These are phyloP conservation scores for Stenodera caucasica DNA, from an alignment of 2,888 invertebrate species.

Conservation along the genomic window DNA sequence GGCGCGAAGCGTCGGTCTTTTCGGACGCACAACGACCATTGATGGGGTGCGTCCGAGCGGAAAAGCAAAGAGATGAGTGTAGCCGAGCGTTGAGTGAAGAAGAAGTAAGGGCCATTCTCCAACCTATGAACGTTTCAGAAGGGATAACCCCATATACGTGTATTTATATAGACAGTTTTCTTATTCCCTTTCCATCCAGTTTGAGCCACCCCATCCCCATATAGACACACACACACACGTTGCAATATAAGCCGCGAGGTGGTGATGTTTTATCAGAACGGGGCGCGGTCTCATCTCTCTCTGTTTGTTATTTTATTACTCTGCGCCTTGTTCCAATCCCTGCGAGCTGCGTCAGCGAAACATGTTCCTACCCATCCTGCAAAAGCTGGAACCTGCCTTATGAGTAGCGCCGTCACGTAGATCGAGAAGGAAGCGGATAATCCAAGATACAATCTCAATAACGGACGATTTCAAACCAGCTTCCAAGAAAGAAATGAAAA, in stretches of 20 bases:
- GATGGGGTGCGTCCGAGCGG: constrained; percentile 39
- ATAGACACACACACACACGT: not conserved
- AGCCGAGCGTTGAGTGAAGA: constrained; percentile 13
- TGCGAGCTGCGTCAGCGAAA: constrained; percentile 43
- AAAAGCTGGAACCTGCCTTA: constrained; percentile 33
- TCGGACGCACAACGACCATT: constrained; percentile 33
- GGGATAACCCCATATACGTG: constrained; percentile 11
- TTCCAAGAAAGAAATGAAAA: not conserved
- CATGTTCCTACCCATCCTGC: constrained; percentile 23
- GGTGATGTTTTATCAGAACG: constrained; percentile 40
- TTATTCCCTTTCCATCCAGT: constrained; percentile 1
- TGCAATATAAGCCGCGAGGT: constrained; percentile 34
- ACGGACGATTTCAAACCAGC: constrained; percentile 4
- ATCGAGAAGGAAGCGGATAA: constrained; percentile 22
- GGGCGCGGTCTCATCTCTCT: constrained; percentile 47
- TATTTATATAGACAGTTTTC: constrained; percentile 8
- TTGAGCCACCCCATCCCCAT: constrained; percentile 18
- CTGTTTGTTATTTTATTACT: constrained; percentile 50
- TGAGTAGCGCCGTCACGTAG: constrained; percentile 39
- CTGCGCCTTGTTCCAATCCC: constrained; percentile 46
- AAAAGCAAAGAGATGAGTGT: constrained; percentile 40
- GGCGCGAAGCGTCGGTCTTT: constrained; percentile 21
- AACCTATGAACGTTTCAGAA: constrained; percentile 11
- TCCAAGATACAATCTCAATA: constrained; percentile 14
- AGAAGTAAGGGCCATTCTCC: not conserved